Evolutionary conservation across 2,888 invertebrate genomes (phyloP), one percentile per base, ranked within the genome.

Genomic region (Pyrocoelia pectoralis): DNA sequence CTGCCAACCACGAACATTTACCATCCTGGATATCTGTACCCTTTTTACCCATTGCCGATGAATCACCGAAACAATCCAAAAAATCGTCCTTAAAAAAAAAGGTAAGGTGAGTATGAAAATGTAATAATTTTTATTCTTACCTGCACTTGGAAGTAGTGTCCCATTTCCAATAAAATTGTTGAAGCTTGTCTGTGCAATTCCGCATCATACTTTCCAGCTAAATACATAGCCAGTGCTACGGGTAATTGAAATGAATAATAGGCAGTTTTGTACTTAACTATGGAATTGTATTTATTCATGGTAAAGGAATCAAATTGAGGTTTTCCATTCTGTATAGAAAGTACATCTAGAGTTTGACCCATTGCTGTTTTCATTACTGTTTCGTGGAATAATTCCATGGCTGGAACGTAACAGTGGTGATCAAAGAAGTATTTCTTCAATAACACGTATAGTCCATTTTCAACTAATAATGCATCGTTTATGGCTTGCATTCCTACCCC

Each of bases 231-330:
- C 61, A 93, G 78, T 10, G 92, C 89, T 18, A 97, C 89, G 1
- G 99, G 98, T 79, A 97, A 86, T 80, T 94, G 92, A 83, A 97
- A 97, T 0, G 96, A 91, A 82, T 98, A 97, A 81, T 93, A 95
- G 0, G 94, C 90, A 2, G 95, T 95, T 83, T 97, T 97, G 81
- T 95, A 95, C 74, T 93, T 93, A 2, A 93, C 93, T 74, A 98
- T 95, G 0, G 91, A 84, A 76, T 90, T 89, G 79, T 97, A 97
- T 73, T 90, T 88, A 60, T 93, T 92, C 91, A 93, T 92, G 0
- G 94, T 94, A 81, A 92, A 93, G 49, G 86, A 83, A 18, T 87
- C 83, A 61, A 93, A 83, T 74, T 88, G 87, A 0, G 89, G 87
- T 73, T 84, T 87, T 6, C 82, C 82, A 41, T 73, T 60, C 14